A percentile compares a stretch with the other conserved stretches of the same genome.
Evolutionary conservation across 30 jellyfish, hydroid and myxozoan species (phyloP).

Genomic region (Aurelia sp.): DNA sequence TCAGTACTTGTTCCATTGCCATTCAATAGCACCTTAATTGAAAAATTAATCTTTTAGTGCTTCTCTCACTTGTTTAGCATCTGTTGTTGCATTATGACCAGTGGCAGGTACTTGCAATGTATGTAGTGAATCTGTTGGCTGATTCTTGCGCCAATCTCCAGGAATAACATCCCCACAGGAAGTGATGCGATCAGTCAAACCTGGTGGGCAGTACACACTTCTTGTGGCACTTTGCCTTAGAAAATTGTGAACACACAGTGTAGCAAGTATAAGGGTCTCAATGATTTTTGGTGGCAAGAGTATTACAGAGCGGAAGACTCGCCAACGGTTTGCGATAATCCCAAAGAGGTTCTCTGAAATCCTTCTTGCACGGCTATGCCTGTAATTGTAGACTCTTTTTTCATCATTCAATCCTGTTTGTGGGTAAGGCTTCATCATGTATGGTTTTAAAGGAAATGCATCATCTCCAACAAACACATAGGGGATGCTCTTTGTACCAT

Average conservation of each 20-base stretch:
- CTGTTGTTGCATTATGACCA: conserved; percentile 47
- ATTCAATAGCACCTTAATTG: conserved; percentile 77
- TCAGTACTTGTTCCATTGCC: conserved; percentile 63
- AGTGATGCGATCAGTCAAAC: conserved; percentile 5
- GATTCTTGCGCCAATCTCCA: conserved; percentile 18
- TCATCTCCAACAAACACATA: conserved; percentile 41
- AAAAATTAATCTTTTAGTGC: conserved; percentile 45
- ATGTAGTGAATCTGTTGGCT: conserved; percentile 6
- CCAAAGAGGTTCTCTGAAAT: conserved; percentile 53
- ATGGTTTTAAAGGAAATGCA: conserved; percentile 10
- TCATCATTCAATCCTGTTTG: conserved; percentile 15
- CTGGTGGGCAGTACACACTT: conserved; percentile 28
- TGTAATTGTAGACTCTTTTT: conserved; percentile 28
- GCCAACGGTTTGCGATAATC: conserved; percentile 53
- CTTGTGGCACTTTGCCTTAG: conserved; percentile 24
- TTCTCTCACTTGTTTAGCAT: conserved; percentile 58
- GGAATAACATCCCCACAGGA: conserved; percentile 20
- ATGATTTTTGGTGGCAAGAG: conserved; percentile 31
- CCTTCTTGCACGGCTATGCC: conserved; percentile 54
- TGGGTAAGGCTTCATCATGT: conserved; percentile 39
- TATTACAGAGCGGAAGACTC: conserved; percentile 31
- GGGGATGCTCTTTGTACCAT: conserved; percentile 7
- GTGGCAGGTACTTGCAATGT: conserved; percentile 25
- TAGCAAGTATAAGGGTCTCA: conserved; percentile 20
- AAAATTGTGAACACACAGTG: conserved; percentile 30